Evolutionary conservation across 2,797 vertebrate genomes (phyloP), one percentile per base, ranked within the genome.

Genomic region (Chaenodraco wilsoni): DNA sequence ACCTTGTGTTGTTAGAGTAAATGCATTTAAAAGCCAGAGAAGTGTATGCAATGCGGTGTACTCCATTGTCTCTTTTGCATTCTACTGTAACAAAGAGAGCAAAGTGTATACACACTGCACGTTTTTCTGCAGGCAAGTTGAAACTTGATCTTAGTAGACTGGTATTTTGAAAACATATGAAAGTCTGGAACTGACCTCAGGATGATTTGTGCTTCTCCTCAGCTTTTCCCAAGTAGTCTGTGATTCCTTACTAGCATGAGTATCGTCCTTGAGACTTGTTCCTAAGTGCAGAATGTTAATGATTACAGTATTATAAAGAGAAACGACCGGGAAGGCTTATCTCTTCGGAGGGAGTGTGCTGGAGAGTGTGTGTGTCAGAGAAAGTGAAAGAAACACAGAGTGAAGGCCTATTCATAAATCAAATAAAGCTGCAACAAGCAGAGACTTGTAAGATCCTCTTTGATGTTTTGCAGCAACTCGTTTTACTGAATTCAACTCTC

Each of bases 1-100:
- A 91, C 91, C 91, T 89, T 88, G 84, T 55, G 58, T 66, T 19
- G 88, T 71, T 3, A 78, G 37, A 52, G 67, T 31, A 9, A 78
- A 60, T 0, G 64, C 58, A 11, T 49, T 13, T 5, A 87, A 23
- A 60, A 92, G 72, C 63, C 76, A 88, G n/a, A 85, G 33, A n/a
- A 79, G 13, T 2, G 17, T 9, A 9, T 33, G 23, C 12, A 69
- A 40, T 3, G 52, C 14, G 16, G 51, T 61, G 19, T 50, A 31
- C 37, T 5, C 74, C 91, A 92, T 91, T 60, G 15, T 85, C 43
- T 21, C 44, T 40, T 31, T 69, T n/a, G 27, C 58, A 81, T 82
- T 76, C 74, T 65, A 37, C 79, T 80, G 44, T 9, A 73, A 65
- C 33, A 58, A 7, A 1, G 5, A 73, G n/a, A 74, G 41, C 0